phyloP scores from a whole-genome alignment of 1,140 invertebrate genomes.

The Cardiocondyla obscurior region DNA sequence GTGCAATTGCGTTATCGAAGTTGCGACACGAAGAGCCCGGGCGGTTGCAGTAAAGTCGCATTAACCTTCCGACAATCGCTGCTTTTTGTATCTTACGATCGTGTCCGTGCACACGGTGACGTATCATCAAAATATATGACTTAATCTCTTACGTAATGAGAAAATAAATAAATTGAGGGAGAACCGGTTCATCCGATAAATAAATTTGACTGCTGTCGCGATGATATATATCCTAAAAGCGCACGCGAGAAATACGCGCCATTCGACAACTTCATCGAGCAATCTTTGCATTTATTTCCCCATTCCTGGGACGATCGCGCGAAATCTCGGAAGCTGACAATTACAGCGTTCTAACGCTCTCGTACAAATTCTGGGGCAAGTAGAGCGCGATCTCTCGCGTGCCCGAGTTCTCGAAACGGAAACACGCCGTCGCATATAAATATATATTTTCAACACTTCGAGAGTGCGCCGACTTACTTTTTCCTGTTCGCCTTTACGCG shows the following conservation, averaged over 20 bases:
- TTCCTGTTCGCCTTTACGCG: slow-evolving; percentile 9
- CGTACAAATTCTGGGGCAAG: background rate
- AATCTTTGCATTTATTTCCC: background rate
- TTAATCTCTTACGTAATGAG: slow-evolving; percentile 33
- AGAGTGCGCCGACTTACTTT: slow-evolving; percentile 48
- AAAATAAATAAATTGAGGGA: background rate
- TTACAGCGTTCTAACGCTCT: background rate
- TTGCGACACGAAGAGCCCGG: slow-evolving; percentile 4
- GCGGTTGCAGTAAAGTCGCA: slow-evolving; percentile 11
- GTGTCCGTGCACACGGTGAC: background rate
- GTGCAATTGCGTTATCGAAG: slow-evolving; percentile 9
- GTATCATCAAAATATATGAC: slow-evolving; percentile 36
- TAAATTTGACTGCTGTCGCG: background rate
- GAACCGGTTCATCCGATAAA: background rate
- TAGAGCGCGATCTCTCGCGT: background rate
- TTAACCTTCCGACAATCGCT: slow-evolving; percentile 12
- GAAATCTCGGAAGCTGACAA: background rate
- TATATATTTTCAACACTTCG: slow-evolving; percentile 63
- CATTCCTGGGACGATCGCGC: background rate
- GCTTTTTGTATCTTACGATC: background rate
- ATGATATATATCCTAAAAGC: background rate
- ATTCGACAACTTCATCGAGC: background rate
- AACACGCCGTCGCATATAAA: slow-evolving; percentile 16
- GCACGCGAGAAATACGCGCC: background rate
- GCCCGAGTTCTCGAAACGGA: background rate